Evolutionary conservation across 2,797 vertebrate species (phyloP), one percentile per base, ranked within the genome.

Genomic region (Malacoctenus gilli): DNA sequence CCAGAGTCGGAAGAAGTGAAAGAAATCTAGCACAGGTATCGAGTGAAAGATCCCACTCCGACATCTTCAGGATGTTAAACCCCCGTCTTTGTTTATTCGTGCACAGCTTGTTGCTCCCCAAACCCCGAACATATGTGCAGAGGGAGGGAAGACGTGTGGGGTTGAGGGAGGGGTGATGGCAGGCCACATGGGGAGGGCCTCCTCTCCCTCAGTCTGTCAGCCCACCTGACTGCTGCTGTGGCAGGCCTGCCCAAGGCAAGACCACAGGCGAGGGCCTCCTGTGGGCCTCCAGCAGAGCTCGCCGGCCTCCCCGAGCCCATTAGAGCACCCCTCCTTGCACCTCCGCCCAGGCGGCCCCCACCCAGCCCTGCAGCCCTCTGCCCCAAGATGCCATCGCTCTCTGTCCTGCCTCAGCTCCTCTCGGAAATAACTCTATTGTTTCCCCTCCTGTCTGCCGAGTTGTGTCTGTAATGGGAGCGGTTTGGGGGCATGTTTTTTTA

Each of bases 241-340:
- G 87, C 85, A 93, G 93, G 88, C 87, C 92, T 87, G 93, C 94
- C 92, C 85, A 91, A 89, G 90, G 92, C 94, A 92, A 93, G 93
- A 91, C 93, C 92, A 92, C 92, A 89, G 91, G 93, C 91, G 80
- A 88, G 82, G 89, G 92, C 91, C 93, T 95, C 91, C 88, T 91
- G 90, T 92, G 92, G 87, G 84, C 85, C 91, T 90, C 90, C 91
- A 84, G 85, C 89, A 91, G 92, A 87, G 90, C 90, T 90, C 91
- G 80, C 88, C 89, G 91, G 66, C 85, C 73, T 90, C 90, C 90
- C 90, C 53, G 54, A 92, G 88, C 90, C 93, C 89, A 91, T 92
- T 94, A 92, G 91, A 93, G 92, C 88, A 91, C 90, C 81, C 77
- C 73, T 57, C 58, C 76, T 63, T 61, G 66, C 72, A 65, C 72